Percentiles rank a stretch among this genome's conserved stretches.
Conservation (phyloP, 2,797 vertebrate genomes). For the Chaetodon trifasciatus region DNA sequence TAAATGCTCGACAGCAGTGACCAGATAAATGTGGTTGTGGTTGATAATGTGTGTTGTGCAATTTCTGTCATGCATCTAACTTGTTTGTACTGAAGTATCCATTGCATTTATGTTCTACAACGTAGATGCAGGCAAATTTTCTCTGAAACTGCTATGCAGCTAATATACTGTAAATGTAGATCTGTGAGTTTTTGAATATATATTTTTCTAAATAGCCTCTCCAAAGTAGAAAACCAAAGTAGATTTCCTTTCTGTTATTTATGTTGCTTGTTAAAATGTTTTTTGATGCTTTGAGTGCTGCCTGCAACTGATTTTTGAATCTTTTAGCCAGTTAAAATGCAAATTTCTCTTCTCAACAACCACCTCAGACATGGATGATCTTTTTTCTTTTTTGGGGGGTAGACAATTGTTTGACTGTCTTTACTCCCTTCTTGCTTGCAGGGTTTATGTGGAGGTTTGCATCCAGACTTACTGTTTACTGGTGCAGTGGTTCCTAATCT, state of each 20-base stretch:
- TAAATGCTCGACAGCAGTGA: slow-evolving; percentile 57
- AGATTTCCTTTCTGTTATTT: slow-evolving; percentile 74
- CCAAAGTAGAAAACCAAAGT: slow-evolving; percentile 69
- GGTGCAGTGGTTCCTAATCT: slow-evolving; percentile 55
- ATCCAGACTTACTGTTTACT: slow-evolving; percentile 77
- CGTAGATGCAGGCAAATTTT: slow-evolving; percentile 75
- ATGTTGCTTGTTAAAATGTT: slow-evolving; percentile 65
- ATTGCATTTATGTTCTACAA: slow-evolving; percentile 75
- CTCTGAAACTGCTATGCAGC: slow-evolving; percentile 85
- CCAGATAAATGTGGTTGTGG: slow-evolving; percentile 58
- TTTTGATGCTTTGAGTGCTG: slow-evolving; percentile 54
- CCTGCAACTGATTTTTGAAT: slow-evolving; percentile 41
- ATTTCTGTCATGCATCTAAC: slow-evolving; percentile 66
- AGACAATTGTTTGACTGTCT: slow-evolving; percentile 31
- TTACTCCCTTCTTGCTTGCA: slow-evolving; percentile 71
- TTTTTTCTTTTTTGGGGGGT: background rate
- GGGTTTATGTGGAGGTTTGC: slow-evolving; percentile 76
- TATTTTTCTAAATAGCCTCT: slow-evolving; percentile 78
- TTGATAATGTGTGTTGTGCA: slow-evolving; percentile 63
- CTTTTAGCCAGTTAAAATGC: slow-evolving; percentile 35
- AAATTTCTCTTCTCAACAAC: slow-evolving; percentile 41
- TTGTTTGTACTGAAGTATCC: slow-evolving; percentile 77
- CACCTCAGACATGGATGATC: slow-evolving; percentile 14
- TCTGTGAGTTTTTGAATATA: slow-evolving; percentile 78
- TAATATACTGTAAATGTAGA: slow-evolving; percentile 78